A percentile compares a stretch with the other conserved stretches of the same genome.
These are phyloP conservation scores for Myiopsitta monachus DNA, from an alignment of 2,113 vertebrate genomes.

Conservation along the genomic window DNA sequence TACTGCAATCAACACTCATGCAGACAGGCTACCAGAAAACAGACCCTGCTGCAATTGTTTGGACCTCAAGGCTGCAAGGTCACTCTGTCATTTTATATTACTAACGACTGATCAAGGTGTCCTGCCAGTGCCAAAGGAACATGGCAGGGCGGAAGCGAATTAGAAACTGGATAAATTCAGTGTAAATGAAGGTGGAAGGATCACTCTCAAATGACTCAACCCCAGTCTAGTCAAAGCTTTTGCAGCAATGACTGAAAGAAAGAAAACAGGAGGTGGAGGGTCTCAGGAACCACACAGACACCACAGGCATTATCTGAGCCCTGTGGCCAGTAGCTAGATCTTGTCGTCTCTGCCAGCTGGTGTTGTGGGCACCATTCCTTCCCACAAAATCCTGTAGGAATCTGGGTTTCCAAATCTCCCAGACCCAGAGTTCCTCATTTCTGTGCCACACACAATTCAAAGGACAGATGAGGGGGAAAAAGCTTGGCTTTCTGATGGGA, in stretches of 20 bases:
- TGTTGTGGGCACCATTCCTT: background rate
- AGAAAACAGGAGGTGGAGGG: rapidly evolving
- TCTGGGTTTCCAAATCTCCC: background rate
- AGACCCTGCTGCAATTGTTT: background rate
- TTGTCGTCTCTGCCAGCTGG: rapidly evolving
- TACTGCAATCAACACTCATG: background rate
- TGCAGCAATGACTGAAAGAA: background rate
- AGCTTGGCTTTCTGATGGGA: background rate
- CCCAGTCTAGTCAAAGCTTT: background rate
- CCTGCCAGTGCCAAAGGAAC: background rate
- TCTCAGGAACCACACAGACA: background rate
- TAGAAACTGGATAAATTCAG: background rate
- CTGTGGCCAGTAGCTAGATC: background rate
- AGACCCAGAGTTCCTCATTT: background rate
- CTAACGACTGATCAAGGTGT: background rate
- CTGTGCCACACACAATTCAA: background rate
- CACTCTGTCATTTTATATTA: background rate
- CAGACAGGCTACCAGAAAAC: background rate
- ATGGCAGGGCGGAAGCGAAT: background rate
- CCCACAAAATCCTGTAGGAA: background rate
- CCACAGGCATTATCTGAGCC: background rate
- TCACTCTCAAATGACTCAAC: background rate
- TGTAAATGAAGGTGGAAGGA: background rate
- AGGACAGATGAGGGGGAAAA: background rate
- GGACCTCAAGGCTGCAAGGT: background rate